Conservation (phyloP, 2,113 vertebrate genomes). For the Eretmochelys imbricata region DNA sequence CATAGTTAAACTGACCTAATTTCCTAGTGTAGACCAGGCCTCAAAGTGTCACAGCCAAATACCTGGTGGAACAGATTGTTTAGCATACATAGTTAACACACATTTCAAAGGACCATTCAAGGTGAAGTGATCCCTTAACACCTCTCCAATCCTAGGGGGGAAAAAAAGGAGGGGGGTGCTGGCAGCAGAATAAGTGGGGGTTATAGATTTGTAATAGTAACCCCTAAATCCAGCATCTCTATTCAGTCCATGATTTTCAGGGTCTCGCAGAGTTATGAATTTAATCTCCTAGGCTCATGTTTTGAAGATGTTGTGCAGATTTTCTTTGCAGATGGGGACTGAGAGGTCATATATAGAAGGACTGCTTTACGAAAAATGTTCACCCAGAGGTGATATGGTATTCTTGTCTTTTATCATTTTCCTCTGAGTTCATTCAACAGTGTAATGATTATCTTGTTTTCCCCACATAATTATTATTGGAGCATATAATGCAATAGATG, state of each 20-base stretch:
- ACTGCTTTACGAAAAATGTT: not conserved
- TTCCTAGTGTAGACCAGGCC: not conserved
- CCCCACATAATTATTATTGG: not conserved
- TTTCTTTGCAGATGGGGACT: not conserved
- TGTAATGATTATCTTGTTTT: not conserved
- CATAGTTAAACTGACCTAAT: not conserved
- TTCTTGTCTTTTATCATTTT: not conserved
- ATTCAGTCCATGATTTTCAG: not conserved
- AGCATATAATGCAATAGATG: not conserved
- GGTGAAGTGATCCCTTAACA: not conserved
- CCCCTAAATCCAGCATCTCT: not conserved
- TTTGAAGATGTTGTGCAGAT: no score
- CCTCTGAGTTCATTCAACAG: not conserved
- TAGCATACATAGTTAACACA: not conserved
- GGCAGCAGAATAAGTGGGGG: no score
- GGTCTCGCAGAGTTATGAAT: not conserved
- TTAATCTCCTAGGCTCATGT: not conserved
- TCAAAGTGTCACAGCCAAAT: not conserved
- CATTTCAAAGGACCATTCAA: not conserved
- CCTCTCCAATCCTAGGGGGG: not conserved
- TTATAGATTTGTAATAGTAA: not conserved
- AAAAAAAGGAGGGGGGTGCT: no score
- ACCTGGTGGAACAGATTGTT: not conserved
- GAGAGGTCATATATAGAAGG: not conserved
- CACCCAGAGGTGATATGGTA: not conserved